Evolutionary conservation across 2,797 vertebrate genomes (phyloP).

Genomic region (Artibeus lituratus): DNA sequence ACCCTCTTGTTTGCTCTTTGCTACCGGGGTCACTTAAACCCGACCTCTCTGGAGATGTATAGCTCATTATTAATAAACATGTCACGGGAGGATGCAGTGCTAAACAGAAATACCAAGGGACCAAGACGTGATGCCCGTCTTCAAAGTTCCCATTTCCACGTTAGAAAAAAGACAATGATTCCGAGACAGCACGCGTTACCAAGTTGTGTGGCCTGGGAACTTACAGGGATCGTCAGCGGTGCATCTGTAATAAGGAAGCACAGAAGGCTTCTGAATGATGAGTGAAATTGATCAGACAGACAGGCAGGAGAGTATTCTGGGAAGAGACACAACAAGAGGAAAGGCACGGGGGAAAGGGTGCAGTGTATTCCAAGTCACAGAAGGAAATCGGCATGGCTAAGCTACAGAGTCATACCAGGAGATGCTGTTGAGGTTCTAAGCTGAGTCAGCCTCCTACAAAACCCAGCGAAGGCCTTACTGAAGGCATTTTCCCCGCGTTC

Average conservation of each 20-base stretch:
- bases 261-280: background rate
- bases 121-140: background rate
- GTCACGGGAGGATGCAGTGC: background rate
- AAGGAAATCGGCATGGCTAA: background rate
- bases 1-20: background rate
- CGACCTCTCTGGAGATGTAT: background rate
- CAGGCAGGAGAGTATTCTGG: background rate
- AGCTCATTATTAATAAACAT: background rate
- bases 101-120: background rate
- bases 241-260: background rate
- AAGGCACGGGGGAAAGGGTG: background rate
- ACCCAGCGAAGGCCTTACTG: background rate
- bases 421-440: background rate
- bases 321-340: background rate
- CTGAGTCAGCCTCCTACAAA: background rate
- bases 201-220: background rate
- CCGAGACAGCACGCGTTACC: background rate
- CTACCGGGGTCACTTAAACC: background rate
- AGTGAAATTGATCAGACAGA: background rate
- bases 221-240: background rate
- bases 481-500: background rate
- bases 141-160: background rate
- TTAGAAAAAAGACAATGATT: background rate
- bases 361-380: background rate
- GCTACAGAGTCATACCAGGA: background rate